These are phyloP conservation scores for Archivesica marissinica DNA, from an alignment of 1,140 invertebrate genomes.

Conservation along the genomic window DNA sequence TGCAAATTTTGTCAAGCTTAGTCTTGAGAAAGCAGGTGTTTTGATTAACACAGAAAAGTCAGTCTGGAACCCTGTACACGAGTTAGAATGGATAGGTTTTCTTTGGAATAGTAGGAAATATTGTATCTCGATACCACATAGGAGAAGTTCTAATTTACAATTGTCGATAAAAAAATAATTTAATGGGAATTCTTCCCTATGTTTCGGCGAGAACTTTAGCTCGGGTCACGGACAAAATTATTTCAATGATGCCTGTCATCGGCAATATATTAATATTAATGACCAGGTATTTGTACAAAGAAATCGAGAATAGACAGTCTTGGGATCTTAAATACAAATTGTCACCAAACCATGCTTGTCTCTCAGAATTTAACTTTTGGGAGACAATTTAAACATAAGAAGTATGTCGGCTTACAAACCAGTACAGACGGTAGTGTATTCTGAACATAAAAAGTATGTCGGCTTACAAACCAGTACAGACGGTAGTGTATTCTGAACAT, in stretches of 20 bases:
- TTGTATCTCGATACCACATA: background rate
- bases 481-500: too few species aligned
- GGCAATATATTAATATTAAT: background rate
- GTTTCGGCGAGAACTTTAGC: background rate
- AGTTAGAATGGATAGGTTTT: conserved; percentile 8
- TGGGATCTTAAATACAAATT: too few species aligned
- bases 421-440: too few species aligned
- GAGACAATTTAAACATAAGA: too few species aligned
- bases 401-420: too few species aligned
- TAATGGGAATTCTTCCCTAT: background rate
- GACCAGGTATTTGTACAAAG: conserved; percentile 11
- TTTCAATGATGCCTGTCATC: conserved; percentile 21
- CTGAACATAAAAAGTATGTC: too few species aligned
- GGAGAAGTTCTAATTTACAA: conserved; percentile 9
- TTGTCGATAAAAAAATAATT: too few species aligned
- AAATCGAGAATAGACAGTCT: background rate
- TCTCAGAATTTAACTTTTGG: too few species aligned
- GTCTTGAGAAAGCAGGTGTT: background rate
- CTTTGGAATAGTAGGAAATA: background rate
- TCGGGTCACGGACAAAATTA: background rate
- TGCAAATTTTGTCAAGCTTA: background rate
- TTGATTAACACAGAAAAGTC: background rate
- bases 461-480: too few species aligned
- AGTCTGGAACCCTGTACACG: background rate
- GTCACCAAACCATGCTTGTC: too few species aligned